Conservation (phyloP, 2,113 vertebrate species). For the Xerus inauris region DNA sequence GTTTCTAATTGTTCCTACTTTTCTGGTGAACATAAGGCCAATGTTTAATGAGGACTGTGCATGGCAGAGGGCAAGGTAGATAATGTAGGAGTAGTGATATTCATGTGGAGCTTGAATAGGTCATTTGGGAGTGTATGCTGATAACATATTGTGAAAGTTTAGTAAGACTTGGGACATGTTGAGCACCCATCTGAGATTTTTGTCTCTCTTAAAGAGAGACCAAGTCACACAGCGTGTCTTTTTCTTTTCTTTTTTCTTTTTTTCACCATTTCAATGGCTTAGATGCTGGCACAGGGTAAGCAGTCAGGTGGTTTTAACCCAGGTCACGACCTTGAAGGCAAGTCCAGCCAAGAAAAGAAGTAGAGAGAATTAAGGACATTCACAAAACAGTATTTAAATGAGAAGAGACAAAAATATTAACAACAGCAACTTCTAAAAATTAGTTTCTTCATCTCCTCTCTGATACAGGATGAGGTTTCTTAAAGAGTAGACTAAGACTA, state of each 20-base stretch:
- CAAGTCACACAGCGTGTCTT: background rate
- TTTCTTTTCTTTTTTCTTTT: too few relatives aligned
- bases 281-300: background rate
- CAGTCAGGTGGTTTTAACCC: background rate
- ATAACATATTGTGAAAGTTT: constrained; percentile 18
- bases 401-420: constrained; percentile 11
- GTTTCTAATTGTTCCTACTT: background rate
- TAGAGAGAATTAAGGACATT: constrained; percentile 1
- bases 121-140: background rate
- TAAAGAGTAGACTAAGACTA: background rate
- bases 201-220: background rate
- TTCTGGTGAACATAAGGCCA: background rate
- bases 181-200: background rate
- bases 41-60: background rate
- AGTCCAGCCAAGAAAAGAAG: background rate
- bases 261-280: background rate
- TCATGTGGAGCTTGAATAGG: background rate
- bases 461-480: background rate
- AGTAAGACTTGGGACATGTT: background rate
- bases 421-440: background rate
- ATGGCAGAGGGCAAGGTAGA: background rate
- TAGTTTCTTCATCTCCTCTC: background rate
- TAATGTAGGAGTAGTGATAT: background rate
- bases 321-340: background rate
- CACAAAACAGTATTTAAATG: background rate